Conservation (phyloP, 2,888 invertebrate genomes). For the Latrodectus hesperus region DNA sequence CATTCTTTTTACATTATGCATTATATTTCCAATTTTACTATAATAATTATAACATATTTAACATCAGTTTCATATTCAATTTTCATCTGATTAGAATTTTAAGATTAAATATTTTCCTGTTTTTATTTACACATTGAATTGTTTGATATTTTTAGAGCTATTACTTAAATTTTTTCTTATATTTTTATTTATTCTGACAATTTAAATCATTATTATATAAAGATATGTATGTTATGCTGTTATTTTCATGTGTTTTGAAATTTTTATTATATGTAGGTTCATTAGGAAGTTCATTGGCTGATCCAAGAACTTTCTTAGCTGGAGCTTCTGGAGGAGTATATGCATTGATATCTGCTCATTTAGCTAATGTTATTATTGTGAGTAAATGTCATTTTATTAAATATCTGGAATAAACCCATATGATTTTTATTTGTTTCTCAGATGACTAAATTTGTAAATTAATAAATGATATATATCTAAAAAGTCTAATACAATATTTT, state of each 20-base stretch:
- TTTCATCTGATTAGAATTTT: no score
- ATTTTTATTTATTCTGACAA: no score
- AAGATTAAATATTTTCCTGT: no score
- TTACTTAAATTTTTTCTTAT: no score
- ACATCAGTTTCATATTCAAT: no score
- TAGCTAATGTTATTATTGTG: constrained; percentile 92
- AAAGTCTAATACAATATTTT: neutral
- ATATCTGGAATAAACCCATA: neutral
- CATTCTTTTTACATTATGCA: no score
- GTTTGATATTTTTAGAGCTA: no score
- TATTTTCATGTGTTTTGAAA: neutral
- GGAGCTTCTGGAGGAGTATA: constrained; percentile 98
- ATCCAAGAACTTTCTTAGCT: constrained; percentile 83
- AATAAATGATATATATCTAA: neutral
- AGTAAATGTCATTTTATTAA: constrained; percentile 71
- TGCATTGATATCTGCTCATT: constrained; percentile 92
- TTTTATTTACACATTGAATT: no score
- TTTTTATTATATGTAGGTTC: constrained; percentile 73
- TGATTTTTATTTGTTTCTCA: neutral
- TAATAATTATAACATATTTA: no score
- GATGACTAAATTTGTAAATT: neutral
- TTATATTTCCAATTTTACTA: no score
- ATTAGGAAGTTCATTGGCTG: constrained; percentile 76
- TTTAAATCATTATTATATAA: no score
- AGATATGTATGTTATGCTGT: no score